These are phyloP conservation scores for Galaxias olidus DNA, from an alignment of 2,797 vertebrate genomes.

Conservation along the genomic window DNA sequence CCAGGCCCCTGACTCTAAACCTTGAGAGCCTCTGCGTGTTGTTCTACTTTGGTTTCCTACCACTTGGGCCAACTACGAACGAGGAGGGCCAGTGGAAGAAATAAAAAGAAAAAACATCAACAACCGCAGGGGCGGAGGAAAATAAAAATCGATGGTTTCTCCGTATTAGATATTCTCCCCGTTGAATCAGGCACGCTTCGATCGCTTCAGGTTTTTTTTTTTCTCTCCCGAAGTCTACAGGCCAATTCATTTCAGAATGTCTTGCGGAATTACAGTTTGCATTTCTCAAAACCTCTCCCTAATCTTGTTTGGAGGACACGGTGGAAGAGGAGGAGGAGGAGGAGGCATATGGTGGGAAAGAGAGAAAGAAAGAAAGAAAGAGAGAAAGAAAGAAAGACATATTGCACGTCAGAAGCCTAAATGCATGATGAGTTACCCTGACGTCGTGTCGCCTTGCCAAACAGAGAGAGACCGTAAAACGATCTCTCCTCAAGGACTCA, in stretches of 20 bases:
- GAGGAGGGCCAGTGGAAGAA: slow-evolving; percentile 30
- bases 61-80: slow-evolving; percentile 34
- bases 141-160: slow-evolving; percentile 51
- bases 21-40: slow-evolving; percentile 33
- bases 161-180: slow-evolving; percentile 52
- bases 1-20: slow-evolving; percentile 48
- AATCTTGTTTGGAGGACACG: slow-evolving; percentile 50
- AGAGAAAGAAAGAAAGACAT: slow-evolving; percentile 23
- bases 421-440: slow-evolving; percentile 15
- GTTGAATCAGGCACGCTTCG: slow-evolving; percentile 49
- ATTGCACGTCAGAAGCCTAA: slow-evolving; percentile 39
- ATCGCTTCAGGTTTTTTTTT: slow-evolving; percentile 49
- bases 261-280: slow-evolving; percentile 61
- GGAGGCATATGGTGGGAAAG: background rate
- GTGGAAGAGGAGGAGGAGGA: slow-evolving; percentile 9
- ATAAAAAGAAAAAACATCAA: slow-evolving; percentile 29
- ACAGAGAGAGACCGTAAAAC: slow-evolving; percentile 38
- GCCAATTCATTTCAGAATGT: slow-evolving; percentile 64
- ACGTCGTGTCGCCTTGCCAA: slow-evolving; percentile 34
- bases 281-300: slow-evolving; percentile 59
- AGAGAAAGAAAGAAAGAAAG: slow-evolving; percentile 8
- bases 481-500: slow-evolving; percentile 30
- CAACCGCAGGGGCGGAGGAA: slow-evolving; percentile 6
- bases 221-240: slow-evolving; percentile 48
- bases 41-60: slow-evolving; percentile 52